Conservation (phyloP, 1,140 invertebrate species). For the Atopsyche davidsoni region DNA sequence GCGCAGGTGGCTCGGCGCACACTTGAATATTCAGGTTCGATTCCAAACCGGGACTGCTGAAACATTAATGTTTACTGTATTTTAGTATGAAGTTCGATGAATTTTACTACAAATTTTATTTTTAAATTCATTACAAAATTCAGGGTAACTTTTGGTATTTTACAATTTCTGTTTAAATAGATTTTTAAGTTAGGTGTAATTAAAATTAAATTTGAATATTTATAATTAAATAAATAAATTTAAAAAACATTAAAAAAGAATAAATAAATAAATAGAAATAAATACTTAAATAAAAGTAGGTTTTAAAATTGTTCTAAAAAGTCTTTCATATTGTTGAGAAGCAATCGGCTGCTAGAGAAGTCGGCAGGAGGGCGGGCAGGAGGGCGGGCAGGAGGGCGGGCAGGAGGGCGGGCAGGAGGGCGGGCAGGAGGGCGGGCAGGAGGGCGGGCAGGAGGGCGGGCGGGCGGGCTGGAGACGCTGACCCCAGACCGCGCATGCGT, state of each 20-base stretch:
- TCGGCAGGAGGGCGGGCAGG: background rate
- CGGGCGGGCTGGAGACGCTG: background rate
- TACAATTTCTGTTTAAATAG: background rate
- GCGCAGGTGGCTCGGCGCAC: too few species aligned
- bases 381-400: background rate
- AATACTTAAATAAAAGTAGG: too few species aligned
- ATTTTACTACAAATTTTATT: too few species aligned
- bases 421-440: background rate
- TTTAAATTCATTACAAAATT: too few species aligned
- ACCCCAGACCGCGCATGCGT: constrained; percentile 27
- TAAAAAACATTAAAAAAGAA: background rate
- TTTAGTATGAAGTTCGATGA: too few species aligned
- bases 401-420: background rate
- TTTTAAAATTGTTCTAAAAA: background rate
- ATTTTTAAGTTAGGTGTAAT: background rate
- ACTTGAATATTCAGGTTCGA: too few species aligned
- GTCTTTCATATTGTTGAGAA: background rate
- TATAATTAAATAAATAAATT: too few species aligned
- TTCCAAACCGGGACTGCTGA: too few species aligned
- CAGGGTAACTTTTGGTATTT: too few species aligned
- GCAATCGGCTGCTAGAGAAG: background rate
- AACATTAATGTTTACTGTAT: too few species aligned
- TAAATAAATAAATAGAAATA: too few species aligned
- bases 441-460: background rate
- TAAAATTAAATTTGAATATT: background rate